These are phyloP conservation scores for Ophioderma brevispina DNA, from an alignment of 35 echinoderm and acorn worm species.

Conservation along the genomic window DNA sequence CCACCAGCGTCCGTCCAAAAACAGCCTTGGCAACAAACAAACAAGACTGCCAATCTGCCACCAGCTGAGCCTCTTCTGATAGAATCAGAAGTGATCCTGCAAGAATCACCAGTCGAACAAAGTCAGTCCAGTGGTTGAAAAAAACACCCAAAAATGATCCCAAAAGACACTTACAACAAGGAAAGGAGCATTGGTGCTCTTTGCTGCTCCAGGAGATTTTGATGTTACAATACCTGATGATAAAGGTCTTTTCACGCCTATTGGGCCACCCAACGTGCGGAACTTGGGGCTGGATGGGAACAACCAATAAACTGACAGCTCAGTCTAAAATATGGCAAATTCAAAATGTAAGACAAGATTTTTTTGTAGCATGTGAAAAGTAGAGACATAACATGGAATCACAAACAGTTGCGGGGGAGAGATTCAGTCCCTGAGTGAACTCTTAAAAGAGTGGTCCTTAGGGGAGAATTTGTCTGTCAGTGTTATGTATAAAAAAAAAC, in stretches of 20 bases:
- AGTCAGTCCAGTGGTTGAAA: background rate
- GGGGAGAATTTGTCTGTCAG: too few relatives aligned
- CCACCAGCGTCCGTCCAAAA: conserved; percentile 22
- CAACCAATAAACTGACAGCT: conserved; percentile 68
- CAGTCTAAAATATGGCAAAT: conserved; percentile 77
- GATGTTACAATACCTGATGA: conserved; percentile 59
- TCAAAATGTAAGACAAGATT: conserved; percentile 15
- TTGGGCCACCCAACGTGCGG: conserved; percentile 30
- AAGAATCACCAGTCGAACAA: background rate
- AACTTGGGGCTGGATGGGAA: conserved; percentile 48
- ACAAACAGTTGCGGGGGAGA: too few relatives aligned
- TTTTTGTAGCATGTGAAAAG: too few relatives aligned
- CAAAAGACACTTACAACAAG: conserved; percentile 90
- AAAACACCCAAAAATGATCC: conserved; percentile 35
- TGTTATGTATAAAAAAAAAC: too few relatives aligned
- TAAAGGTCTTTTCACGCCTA: conserved; percentile 54
- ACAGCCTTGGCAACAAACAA: conserved; percentile 14
- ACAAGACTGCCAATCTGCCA: background rate
- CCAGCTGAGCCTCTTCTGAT: background rate
- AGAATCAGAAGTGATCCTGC: background rate
- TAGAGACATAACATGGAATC: too few relatives aligned
- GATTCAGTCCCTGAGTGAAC: too few relatives aligned
- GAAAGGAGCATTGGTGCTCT: conserved; percentile 91
- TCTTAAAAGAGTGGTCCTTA: too few relatives aligned
- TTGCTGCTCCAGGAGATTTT: conserved; percentile 78